Evolutionary conservation across 2,797 vertebrate genomes (phyloP).

Genomic region (Lophius americanus): DNA sequence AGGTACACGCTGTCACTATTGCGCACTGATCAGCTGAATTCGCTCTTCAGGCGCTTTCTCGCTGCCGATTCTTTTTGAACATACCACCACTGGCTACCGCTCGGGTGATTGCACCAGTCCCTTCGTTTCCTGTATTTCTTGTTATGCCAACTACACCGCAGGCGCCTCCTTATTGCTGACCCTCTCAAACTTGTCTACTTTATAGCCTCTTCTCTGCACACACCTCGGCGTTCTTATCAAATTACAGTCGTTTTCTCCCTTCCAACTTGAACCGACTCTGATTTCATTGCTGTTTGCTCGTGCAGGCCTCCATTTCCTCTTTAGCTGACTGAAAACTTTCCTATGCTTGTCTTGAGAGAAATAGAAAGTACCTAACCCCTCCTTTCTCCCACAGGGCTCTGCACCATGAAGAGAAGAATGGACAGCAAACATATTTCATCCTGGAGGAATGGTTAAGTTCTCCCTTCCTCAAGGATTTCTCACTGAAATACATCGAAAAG

Average conservation of each 20-base stretch:
- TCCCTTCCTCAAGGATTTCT: slow-evolving; percentile 69
- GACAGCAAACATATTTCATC: slow-evolving; percentile 61
- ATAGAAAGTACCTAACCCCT: slow-evolving; percentile 42
- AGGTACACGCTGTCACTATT: slow-evolving; percentile 52
- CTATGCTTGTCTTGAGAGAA: slow-evolving; percentile 20
- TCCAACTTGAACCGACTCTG: neutral
- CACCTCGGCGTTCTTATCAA: slow-evolving; percentile 17
- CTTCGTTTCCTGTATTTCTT: slow-evolving; percentile 85
- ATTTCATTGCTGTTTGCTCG: slow-evolving; percentile 37
- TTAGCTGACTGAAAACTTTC: slow-evolving; percentile 36
- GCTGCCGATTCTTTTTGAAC: slow-evolving; percentile 44
- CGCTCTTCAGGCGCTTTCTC: slow-evolving; percentile 52
- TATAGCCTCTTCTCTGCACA: slow-evolving; percentile 18
- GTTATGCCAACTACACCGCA: slow-evolving; percentile 72
- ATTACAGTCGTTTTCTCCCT: neutral
- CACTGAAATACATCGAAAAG: no score
- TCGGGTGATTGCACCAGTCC: slow-evolving; percentile 70
- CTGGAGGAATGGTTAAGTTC: slow-evolving; percentile 57
- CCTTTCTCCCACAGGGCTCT: slow-evolving; percentile 60
- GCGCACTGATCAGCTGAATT: slow-evolving; percentile 23
- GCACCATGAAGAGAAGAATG: slow-evolving; percentile 54
- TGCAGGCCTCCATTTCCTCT: slow-evolving; percentile 68
- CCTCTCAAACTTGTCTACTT: slow-evolving; percentile 24
- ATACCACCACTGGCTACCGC: slow-evolving; percentile 61
- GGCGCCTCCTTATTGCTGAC: slow-evolving; percentile 54